These are phyloP conservation scores for Drosophila eugracilis DNA, from an alignment of 1,140 invertebrate species.

Conservation along the genomic window DNA sequence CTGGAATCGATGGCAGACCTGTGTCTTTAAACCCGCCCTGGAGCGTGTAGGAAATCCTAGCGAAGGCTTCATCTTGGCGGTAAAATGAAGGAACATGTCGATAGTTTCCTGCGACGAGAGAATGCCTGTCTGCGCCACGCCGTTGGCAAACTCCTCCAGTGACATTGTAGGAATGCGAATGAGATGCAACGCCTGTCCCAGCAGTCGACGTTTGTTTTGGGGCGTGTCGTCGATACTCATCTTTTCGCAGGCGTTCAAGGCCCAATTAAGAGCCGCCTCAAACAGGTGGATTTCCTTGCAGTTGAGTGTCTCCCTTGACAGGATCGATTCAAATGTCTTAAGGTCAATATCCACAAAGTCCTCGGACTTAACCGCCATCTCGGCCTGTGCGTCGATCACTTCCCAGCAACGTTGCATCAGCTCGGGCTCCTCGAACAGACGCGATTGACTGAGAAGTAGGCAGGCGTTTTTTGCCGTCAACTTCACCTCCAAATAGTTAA, in stretches of 20 bases:
- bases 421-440: conserved; percentile 96
- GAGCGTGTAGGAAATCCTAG: conserved; percentile 92
- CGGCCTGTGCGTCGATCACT: conserved; percentile 97
- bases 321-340: conserved; percentile 93
- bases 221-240: conserved; percentile 91
- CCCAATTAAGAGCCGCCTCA: conserved; percentile 95
- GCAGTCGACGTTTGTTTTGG: conserved; percentile 89
- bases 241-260: conserved; percentile 92
- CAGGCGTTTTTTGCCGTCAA: conserved; percentile 96
- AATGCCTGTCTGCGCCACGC: conserved; percentile 94
- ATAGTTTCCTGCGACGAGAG: conserved; percentile 95
- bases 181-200: conserved; percentile 92
- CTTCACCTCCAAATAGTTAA: conserved; percentile 96
- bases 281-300: conserved; percentile 96
- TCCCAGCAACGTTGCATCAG: conserved; percentile 97
- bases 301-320: conserved; percentile 95
- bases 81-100: conserved; percentile 96
- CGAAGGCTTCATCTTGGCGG: conserved; percentile 92
- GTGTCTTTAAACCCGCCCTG: conserved; percentile 94
- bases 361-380: conserved; percentile 96
- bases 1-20: conserved; percentile 97
- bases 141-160: conserved; percentile 95
- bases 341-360: conserved; percentile 96
- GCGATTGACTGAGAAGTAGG: conserved; percentile 94
- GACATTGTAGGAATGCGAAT: conserved; percentile 96